Conservation (phyloP, 2,113 vertebrate genomes). For the Caranx melampygus region DNA sequence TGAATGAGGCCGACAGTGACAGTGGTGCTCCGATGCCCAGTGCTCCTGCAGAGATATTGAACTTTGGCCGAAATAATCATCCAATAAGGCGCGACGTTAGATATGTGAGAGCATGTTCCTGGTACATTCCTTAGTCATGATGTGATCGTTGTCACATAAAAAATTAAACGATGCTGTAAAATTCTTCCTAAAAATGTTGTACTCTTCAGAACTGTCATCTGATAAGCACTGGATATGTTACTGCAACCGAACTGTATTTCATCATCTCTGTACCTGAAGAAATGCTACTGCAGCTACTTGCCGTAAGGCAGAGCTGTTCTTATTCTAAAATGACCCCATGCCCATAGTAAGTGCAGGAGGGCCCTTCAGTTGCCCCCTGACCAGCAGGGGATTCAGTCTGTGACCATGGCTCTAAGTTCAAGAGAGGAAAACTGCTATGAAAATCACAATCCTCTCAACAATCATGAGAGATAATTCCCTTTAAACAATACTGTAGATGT, state of each 20-base stretch:
- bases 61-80: neutral
- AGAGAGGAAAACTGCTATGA: neutral
- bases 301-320: neutral
- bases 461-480: neutral
- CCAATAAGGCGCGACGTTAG: neutral
- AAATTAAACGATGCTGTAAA: neutral
- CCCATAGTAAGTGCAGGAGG: neutral
- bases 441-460: neutral
- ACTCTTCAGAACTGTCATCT: neutral
- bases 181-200: neutral
- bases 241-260: neutral
- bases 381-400: constrained; percentile 57
- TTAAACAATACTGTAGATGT: neutral
- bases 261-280: constrained; percentile 16
- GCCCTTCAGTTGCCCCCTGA: constrained; percentile 35
- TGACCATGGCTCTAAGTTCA: neutral
- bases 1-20: neutral
- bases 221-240: neutral
- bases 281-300: neutral
- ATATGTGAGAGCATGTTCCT: no score
- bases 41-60: no score
- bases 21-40: no score
- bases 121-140: neutral
- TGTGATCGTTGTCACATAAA: neutral
- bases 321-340: neutral